These are phyloP conservation scores for Tenthredo distinguenda DNA, from an alignment of 2,888 invertebrate species.

Conservation along the genomic window DNA sequence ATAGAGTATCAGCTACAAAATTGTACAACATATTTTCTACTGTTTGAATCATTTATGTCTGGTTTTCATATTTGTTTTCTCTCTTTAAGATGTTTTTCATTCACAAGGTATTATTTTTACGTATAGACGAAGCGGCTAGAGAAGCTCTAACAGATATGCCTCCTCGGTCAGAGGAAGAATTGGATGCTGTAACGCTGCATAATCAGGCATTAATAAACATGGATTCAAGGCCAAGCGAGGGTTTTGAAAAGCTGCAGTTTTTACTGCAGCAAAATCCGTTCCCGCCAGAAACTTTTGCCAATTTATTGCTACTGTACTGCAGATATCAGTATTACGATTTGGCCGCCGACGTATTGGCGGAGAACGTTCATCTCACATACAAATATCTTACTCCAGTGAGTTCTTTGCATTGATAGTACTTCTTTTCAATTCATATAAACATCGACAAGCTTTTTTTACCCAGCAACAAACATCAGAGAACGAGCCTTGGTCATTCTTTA, in stretches of 20 bases:
- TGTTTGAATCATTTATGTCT: background rate
- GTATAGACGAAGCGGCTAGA: constrained; percentile 88
- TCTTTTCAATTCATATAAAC: background rate
- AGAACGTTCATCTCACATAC: constrained; percentile 97
- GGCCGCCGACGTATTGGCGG: constrained; percentile 98
- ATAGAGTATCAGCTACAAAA: constrained; percentile 97
- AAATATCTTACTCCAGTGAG: constrained; percentile 94
- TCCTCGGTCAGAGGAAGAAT: constrained; percentile 96
- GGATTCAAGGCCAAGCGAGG: constrained; percentile 92
- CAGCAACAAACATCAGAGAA: background rate
- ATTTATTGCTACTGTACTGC: constrained; percentile 95
- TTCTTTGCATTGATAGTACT: constrained; percentile 55
- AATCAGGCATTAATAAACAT: constrained; percentile 97
- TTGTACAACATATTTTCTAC: constrained; percentile 77
- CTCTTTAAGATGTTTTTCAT: too few species aligned
- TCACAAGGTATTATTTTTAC: background rate
- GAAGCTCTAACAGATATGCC: constrained; percentile 95
- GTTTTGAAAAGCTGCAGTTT: constrained; percentile 97
- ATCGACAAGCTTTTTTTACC: background rate
- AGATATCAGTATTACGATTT: constrained; percentile 98
- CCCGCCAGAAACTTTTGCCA: constrained; percentile 98
- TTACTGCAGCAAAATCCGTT: constrained; percentile 97
- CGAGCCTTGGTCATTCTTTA: constrained; percentile 41
- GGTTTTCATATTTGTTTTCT: background rate
- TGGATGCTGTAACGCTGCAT: constrained; percentile 98